Percentiles rank a stretch among this genome's conserved stretches.
These are phyloP conservation scores for Drosophila anceps DNA, from an alignment of 2,888 invertebrate species.

Conservation along the genomic window DNA sequence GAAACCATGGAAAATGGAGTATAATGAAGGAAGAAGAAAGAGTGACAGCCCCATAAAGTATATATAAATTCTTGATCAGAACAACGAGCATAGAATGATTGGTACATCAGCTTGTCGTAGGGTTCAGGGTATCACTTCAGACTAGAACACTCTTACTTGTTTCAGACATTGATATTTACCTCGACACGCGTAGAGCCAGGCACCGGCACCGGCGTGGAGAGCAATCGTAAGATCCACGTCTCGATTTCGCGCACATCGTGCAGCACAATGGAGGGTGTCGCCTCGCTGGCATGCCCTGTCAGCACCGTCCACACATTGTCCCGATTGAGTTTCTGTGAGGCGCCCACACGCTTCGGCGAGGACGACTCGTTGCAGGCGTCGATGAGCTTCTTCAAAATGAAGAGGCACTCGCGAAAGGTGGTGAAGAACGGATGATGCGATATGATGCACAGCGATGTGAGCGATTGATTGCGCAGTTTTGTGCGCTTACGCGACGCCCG, in stretches of 20 bases:
- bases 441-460: constrained; percentile 98
- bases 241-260: constrained; percentile 99
- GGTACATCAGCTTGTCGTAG: too few relatives aligned
- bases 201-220: constrained; percentile 99
- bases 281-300: constrained; percentile 92
- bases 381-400: constrained; percentile 97
- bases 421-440: constrained; percentile 99
- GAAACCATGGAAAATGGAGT: too few relatives aligned
- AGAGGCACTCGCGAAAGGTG: constrained; percentile 98
- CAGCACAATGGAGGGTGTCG: constrained; percentile 94
- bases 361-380: constrained; percentile 99
- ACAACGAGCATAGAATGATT: too few relatives aligned
- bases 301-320: constrained; percentile 98
- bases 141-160: too few relatives aligned
- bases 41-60: too few relatives aligned
- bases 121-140: too few relatives aligned
- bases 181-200: constrained; percentile 96
- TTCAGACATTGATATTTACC: constrained; percentile 72
- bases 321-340: constrained; percentile 94
- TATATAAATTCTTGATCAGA: too few relatives aligned
- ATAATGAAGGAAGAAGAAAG: too few relatives aligned
- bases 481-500: constrained; percentile 92
- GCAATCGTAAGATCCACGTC: constrained; percentile 98
- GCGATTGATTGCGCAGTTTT: constrained; percentile 95
- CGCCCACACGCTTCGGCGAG: constrained; percentile 94